Percentiles rank a stretch among this genome's conserved stretches.
Conservation (phyloP, 2,888 invertebrate genomes). For the Pandemis heparana region DNA sequence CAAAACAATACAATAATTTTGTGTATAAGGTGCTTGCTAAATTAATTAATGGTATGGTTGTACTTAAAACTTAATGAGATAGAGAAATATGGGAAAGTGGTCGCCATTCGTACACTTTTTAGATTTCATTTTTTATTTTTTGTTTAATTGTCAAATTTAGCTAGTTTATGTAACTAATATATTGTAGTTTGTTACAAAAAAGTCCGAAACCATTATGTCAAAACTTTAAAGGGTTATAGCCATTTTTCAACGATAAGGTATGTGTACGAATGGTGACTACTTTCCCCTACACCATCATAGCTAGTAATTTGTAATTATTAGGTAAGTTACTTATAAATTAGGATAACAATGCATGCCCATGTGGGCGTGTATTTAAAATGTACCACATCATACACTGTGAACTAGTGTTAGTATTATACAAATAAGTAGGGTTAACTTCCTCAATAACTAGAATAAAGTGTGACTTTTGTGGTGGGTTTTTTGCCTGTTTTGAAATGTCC, state of each 20-base stretch:
- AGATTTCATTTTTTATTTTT: no score
- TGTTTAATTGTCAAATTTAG: no score
- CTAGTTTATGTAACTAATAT: no score
- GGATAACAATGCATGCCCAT: conserved; percentile 21
- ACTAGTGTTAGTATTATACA: conserved; percentile 33
- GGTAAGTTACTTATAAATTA: conserved; percentile 21
- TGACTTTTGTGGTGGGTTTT: background rate
- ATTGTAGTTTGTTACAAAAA: no score
- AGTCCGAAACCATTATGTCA: no score
- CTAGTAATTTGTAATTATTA: conserved; percentile 39
- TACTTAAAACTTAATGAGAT: conserved; percentile 18
- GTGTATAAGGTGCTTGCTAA: conserved; percentile 20
- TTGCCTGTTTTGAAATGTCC: conserved; percentile 19
- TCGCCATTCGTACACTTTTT: no score
- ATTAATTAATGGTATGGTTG: conserved; percentile 32
- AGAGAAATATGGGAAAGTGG: no score
- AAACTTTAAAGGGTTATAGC: no score
- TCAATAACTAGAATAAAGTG: conserved; percentile 29
- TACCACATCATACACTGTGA: conserved; percentile 45
- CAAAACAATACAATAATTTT: conserved; percentile 45
- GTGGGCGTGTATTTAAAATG: conserved; percentile 25
- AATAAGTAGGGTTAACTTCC: conserved; percentile 33
- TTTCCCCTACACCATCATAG: conserved; percentile 43
- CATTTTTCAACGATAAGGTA: no score
- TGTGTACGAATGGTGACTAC: no score